Base-by-base conservation (phyloP, 2,113 vertebrate genomes). In the Megaptera novaeangliae region DNA sequence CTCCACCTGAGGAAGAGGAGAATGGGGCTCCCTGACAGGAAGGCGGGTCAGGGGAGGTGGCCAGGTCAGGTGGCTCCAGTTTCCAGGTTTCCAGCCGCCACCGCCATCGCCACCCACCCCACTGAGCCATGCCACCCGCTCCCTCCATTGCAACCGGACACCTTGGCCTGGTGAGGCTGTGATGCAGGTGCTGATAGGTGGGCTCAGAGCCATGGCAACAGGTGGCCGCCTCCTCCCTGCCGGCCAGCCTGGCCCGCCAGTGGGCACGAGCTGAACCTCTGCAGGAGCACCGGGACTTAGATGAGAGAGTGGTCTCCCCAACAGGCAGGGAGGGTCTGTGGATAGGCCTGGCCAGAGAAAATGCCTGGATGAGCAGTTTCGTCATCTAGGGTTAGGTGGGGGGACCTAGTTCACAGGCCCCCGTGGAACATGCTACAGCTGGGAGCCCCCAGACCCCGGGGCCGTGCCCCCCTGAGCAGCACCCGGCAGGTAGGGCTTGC, bases 191-290 rank as follows among this genome's bases (percentile, higher is more conserved):
- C 97, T 95, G 98, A 98, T 98, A 97, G 97, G 98, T 97, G 92
- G 97, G 97, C 98, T 72, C 74, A 88, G 83, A 92, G 98, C 98
- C 97, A 97, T 94, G 74, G 95, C 78, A 95, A 89, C 97, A 96
- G 98, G 97, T 98, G 97, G 97, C 92, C 2, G 12, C 94, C 92
- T 96, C 95, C 74, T 91, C 64, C 91, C 46, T 59, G 89, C 71
- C 41, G 0, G 13, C 41, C 68, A 39, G 57, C 69, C 66, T 57
- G 74, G 74, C 64, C 85, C n/a, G 25, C 77, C 69, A 25, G 68
- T 14, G 55, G 68, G 66, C 94, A 80, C 84, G 46, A 88, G 91
- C 71, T 36, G 71, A 93, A 66, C 46, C 93, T 81, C 55, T 18
- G 29, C 81, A 31, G 75, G 96, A 44, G 72, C 36, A 77, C 66